Evolutionary conservation across 2,113 vertebrate species (phyloP), one percentile per base, ranked within the genome.

Genomic region (Spermophilus dauricus): DNA sequence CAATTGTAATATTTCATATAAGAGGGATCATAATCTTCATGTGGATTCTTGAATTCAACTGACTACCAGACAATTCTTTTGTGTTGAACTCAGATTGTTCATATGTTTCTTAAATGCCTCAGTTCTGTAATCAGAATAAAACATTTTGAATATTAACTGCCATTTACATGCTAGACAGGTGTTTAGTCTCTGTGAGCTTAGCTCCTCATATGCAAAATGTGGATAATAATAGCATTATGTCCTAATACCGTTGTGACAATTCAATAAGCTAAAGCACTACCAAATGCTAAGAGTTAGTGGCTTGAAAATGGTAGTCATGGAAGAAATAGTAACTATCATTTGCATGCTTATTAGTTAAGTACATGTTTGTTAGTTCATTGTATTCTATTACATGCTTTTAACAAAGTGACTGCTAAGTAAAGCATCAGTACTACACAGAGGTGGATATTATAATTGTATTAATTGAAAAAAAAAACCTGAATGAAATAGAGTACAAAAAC

Each of bases 351-450:
- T 6, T 22, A 45, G 45, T 97, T 97, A 98, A 86, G 76, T 94
- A 37, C 84, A 95, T 95, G 63, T 96, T 97, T 97, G 78, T 97
- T 98, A 88, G 63, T 92, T 96, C 94, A 95, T 73, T 93, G 63
- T 84, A 92, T 91, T 53, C 86, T 88, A 67, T 89, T 97, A 97
- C 8, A 96, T 89, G 39, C 9, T 96, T 88, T 61, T 84, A 96
- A 92, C 58, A 97, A 93, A 97, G 78, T 92, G 83, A 67, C 69
- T 97, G 89, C 73, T 97, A 97, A 96, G 86, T 96, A 94, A 97
- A 96, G 72, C 10, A 97, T 32, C 5, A 95, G 24, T 26, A 85
- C 17, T 53, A 87, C 24, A 78, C 78, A 93, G 45, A 94, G 24
- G 16, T 90, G 13, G 17, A 13, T 32, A 20, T 93, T 97, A 39